A percentile compares a stretch with the other conserved stretches of the same genome.
phyloP scores from a whole-genome alignment of 1,140 invertebrate species.

The Olivierus martensii region DNA sequence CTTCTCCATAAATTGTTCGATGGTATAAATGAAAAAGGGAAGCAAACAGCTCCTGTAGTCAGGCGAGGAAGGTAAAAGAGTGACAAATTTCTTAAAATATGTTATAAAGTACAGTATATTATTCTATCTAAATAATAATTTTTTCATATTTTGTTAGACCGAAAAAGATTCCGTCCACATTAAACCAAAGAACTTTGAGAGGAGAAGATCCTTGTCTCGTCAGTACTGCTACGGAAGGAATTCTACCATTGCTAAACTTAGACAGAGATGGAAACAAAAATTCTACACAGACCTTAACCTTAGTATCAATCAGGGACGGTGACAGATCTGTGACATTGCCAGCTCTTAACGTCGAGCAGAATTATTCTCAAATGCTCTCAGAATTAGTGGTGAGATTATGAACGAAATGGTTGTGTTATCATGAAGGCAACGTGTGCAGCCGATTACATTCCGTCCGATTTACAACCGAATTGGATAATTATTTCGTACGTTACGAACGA shows the following conservation, averaged over 20 bases:
- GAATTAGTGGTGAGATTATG: conserved; percentile 33
- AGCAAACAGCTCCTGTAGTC: not conserved
- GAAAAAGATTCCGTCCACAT: not conserved
- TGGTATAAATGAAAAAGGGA: conserved; percentile 28
- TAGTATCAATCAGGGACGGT: conserved; percentile 32
- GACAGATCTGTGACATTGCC: conserved; percentile 34
- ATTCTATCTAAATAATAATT: not conserved
- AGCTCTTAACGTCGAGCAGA: conserved; percentile 35
- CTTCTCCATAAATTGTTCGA: conserved; percentile 37
- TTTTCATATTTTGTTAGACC: not conserved
- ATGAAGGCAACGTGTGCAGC: not conserved
- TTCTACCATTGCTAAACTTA: conserved; percentile 30
- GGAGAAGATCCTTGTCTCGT: conserved; percentile 38
- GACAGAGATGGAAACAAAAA: not conserved
- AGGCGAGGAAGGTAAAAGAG: conserved; percentile 24
- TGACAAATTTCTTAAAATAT: too few relatives aligned
- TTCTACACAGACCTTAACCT: conserved; percentile 20
- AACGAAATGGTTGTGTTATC: not conserved
- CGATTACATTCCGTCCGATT: too few relatives aligned
- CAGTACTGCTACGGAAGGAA: conserved; percentile 31
- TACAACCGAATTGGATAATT: too few relatives aligned
- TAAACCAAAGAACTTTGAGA: conserved; percentile 19
- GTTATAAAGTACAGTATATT: too few relatives aligned
- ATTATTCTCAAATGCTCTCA: conserved; percentile 37
- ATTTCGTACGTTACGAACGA: too few relatives aligned